These are phyloP conservation scores for Harlomillsia oculata DNA, from an alignment of 1,140 invertebrate species.

Conservation along the genomic window DNA sequence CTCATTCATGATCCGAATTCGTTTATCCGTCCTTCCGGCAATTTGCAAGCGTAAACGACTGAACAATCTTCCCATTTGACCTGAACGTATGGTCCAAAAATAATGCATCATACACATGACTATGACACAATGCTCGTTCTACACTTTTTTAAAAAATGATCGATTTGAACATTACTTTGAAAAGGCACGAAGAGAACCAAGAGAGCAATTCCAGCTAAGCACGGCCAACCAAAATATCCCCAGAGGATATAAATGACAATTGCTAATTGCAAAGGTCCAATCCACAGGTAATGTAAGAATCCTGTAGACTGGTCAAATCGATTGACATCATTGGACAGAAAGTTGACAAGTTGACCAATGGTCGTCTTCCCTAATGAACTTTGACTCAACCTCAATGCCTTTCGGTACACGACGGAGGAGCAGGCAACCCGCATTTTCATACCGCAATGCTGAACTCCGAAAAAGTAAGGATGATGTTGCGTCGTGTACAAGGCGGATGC, in stretches of 20 bases:
- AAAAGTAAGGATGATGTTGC: slow-evolving; percentile 51
- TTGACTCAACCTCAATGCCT: slow-evolving; percentile 35
- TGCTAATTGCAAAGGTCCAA: slow-evolving; percentile 45
- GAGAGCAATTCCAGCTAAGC: slow-evolving; percentile 47
- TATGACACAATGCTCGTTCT: too few relatives aligned
- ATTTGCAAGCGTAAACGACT: slow-evolving; percentile 39
- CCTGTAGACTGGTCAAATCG: slow-evolving; percentile 41
- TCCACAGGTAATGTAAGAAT: slow-evolving; percentile 47
- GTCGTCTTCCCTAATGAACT: slow-evolving; percentile 45
- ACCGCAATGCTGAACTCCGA: slow-evolving; percentile 43
- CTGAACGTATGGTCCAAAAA: slow-evolving; percentile 21
- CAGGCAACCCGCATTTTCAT: slow-evolving; percentile 49
- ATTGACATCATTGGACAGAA: slow-evolving; percentile 51
- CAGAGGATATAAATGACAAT: slow-evolving; percentile 43
- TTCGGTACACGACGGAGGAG: slow-evolving; percentile 49
- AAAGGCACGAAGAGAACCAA: slow-evolving; percentile 72
- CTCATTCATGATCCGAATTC: slow-evolving; percentile 45
- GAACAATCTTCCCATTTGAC: slow-evolving; percentile 42
- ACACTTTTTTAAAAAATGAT: too few relatives aligned
- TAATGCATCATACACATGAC: too few relatives aligned
- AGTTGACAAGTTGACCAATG: slow-evolving; percentile 50
- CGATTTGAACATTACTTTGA: slow-evolving; percentile 50
- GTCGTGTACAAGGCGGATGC: slow-evolving; percentile 43
- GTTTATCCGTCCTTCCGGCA: slow-evolving; percentile 42
- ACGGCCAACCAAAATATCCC: slow-evolving; percentile 43